Evolutionary conservation across 2,888 invertebrate species (phyloP).

Genomic region (Malacosoma neustria): DNA sequence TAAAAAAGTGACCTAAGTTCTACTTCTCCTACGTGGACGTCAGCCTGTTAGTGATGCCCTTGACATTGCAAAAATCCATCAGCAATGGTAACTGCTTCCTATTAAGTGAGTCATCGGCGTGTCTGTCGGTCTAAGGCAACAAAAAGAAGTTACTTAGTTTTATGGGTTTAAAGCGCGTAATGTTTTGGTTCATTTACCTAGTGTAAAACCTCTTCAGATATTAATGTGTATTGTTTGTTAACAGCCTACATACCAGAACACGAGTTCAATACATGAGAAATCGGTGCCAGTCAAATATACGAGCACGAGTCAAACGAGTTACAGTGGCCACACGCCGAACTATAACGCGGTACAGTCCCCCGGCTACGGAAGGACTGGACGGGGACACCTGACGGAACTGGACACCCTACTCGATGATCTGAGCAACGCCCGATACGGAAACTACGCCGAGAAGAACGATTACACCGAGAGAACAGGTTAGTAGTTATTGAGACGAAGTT

Average conservation of each 20-base stretch:
- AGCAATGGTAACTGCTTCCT: no score
- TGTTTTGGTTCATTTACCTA: no score
- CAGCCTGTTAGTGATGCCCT: no score
- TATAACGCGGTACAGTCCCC: slow-evolving; percentile 11
- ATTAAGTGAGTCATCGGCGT: no score
- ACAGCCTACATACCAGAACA: slow-evolving; percentile 81
- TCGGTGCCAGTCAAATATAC: slow-evolving; percentile 48
- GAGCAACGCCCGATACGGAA: slow-evolving; percentile 81
- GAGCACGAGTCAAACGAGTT: slow-evolving; percentile 27
- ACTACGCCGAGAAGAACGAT: slow-evolving; percentile 47
- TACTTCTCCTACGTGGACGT: no score
- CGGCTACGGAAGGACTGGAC: slow-evolving; percentile 50
- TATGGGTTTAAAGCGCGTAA: no score
- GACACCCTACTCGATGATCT: slow-evolving; percentile 94
- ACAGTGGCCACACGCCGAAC: slow-evolving; percentile 15
- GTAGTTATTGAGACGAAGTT: no score
- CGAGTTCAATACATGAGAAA: slow-evolving; percentile 37
- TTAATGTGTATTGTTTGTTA: slow-evolving; percentile 34
- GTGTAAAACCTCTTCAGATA: no score
- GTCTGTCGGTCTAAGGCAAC: no score
- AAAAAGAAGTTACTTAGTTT: no score
- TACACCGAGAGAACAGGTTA: slow-evolving; percentile 50
- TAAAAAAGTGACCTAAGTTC: no score
- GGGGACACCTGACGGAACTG: slow-evolving; percentile 89
- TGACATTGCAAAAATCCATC: no score